Percentiles rank a stretch among this genome's conserved stretches.
phyloP scores from a whole-genome alignment of 37 sponge, comb jelly and placozoan genomes.

The Amphimedon queenslandica region DNA sequence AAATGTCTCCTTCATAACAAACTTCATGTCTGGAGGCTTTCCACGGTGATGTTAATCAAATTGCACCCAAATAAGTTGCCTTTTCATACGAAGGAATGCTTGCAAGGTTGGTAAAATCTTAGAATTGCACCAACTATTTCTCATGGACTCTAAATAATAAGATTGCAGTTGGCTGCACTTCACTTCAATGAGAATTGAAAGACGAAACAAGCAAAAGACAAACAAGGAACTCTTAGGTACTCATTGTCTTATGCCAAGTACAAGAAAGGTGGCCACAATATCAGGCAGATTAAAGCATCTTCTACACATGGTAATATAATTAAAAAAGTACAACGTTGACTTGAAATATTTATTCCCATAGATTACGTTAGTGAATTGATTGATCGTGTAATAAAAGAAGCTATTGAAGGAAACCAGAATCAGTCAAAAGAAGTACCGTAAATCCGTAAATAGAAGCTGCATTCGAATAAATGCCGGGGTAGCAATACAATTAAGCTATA shows the following conservation, averaged over 20 bases:
- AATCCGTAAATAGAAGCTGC: too few species aligned
- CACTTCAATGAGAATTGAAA: constrained; percentile 10
- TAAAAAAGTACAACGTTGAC: background rate
- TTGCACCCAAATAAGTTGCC: constrained; percentile 54
- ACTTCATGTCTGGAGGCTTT: constrained; percentile 52
- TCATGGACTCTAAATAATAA: background rate
- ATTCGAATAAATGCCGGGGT: too few species aligned
- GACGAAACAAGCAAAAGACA: constrained; percentile 7
- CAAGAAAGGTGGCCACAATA: constrained; percentile 9
- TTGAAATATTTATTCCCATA: background rate
- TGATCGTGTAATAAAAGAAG: background rate
- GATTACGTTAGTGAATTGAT: constrained; percentile 14
- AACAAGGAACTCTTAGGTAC: constrained; percentile 9
- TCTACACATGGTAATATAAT: constrained; percentile 7
- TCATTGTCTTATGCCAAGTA: constrained; percentile 2
- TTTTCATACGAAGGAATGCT: constrained; percentile 55
- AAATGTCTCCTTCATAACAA: constrained; percentile 38
- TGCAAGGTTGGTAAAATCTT: constrained; percentile 4
- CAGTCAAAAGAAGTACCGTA: background rate
- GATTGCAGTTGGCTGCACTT: constrained; percentile 4
- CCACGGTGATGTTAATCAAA: constrained; percentile 52
- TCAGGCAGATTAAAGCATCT: background rate
- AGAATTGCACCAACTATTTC: background rate
- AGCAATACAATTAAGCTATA: too few species aligned
- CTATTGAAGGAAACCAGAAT: background rate